Base-by-base conservation (phyloP, 2,888 invertebrate genomes). In the Mythimna pallens region DNA sequence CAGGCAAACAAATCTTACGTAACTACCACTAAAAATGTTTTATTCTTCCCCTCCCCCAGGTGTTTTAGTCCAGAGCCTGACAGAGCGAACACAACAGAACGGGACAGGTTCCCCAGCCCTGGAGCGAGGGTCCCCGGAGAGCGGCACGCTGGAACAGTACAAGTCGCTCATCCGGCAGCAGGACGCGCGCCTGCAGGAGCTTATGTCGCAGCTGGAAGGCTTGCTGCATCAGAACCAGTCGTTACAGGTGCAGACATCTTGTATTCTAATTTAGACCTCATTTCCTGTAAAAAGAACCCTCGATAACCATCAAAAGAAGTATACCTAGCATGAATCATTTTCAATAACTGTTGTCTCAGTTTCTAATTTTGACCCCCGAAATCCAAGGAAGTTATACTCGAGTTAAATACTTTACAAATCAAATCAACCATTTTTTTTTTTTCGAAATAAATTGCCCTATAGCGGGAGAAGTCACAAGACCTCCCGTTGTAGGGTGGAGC, bases 111-210 rank as follows among this genome's bases (percentile, higher is more conserved):
- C 82, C 0, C 75, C 73, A 3, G 67, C 40, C 0, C 65, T 62
- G 0, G 90, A 84, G 59, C 81, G 89, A 1, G 65, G 81, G 2
- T 82, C 89, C 0, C 88, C 90, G 50, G 97, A 96, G 77, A 94
- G 95, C 69, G 96, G 95, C 36, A 92, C 96, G 0, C 91, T 98
- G 57, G 94, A 97, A 40, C 98, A 99, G 92, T 99, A 99, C 94
- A 99, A 99, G 95, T 97, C 98, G 76, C 96, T 99, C 68, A 99
- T 99, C 85, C 97, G 99, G 77, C 98, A 99, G 86, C 99, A 99
- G 77, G 92, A 99, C 93, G 96, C 96, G 52, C 96, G 97, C 81
- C 94, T 98, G 78, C 97, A 97, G 87, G 97, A 97, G 68, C 92
- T 97, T 67, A 92, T 91, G 91, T 91, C 94, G 61, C 96, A 97